Base-by-base conservation (phyloP, 1,140 invertebrate species). In the Cydia amplana region DNA sequence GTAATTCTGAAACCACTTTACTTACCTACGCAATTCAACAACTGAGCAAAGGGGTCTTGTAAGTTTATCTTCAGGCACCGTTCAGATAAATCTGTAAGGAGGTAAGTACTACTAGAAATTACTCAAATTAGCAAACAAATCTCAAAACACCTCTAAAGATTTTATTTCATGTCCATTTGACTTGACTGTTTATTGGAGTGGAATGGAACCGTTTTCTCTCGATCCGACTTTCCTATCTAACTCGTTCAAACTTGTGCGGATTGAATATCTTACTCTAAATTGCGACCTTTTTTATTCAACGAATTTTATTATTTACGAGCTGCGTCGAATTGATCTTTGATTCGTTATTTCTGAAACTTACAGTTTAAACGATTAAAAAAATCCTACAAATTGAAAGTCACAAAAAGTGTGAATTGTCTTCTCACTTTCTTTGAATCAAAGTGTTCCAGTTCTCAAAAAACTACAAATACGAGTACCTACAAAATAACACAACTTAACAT, bases 231-330 rank as follows among this genome's bases (percentile, higher is more conserved):
- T 70, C 65, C 20, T 18, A 70, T 70, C 65, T 70, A 70, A 73
- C 72, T 73, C 46, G 20, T 51, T 51, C 40, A 51, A 73, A 73
- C 36, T 73, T 73, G 12, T 73, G 25, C 40, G 72, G 46, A 73
- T 28, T 51, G 72, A 73, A 73, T 73, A 73, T 73, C 46, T 73
- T 73, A 72, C 46, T 51, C 46, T 73, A 73, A 73, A 73, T 46
- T 46, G 36, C 16, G 36, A 73, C 46, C 23, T 73, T 73, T 73
- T 51, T 51, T 20, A 51, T 73, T 73, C 10, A 43, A 9, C 4
- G 16, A 51, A 6, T 49, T 73, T 49, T 73, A 25, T n/a, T 73
- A 73, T 73, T 73, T 51, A 36, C 32, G 36, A 36, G 12, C 4
- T 0, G 25, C 28, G 28, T 7, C 4, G 16, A 67, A 67, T 36